Evolutionary conservation across 2,113 vertebrate genomes (phyloP), one percentile per base, ranked within the genome.

Genomic region (Menidia beryllina): DNA sequence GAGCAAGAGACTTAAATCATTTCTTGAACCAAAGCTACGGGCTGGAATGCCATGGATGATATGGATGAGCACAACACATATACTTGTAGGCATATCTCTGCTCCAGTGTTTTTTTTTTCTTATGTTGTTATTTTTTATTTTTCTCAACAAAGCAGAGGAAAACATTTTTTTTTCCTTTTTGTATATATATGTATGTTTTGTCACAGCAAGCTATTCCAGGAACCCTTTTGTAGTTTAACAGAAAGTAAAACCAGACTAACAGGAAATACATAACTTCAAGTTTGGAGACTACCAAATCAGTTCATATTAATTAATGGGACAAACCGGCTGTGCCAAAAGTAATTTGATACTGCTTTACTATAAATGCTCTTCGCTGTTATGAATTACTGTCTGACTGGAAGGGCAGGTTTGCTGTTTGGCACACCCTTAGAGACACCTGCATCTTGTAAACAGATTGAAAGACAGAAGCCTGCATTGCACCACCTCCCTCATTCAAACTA

Each of bases 11-110:
- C 59, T 78, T 88, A 91, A 89, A 90, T 90, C 74, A 90, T 86
- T 71, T 84, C 76, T 79, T 55, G 58, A 75, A 79, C 54, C 69
- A 2, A 14, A 65, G 82, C 82, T 85, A 59, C 58, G 83, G 84
- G 75, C 75, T 88, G 90, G 89, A 89, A 90, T 89, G 87, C 84
- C 79, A 85, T 50, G 59, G 61, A 66, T 77, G 81, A 86, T 83
- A 85, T 84, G 81, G 76, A 64, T 81, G 76, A 79, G 63, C 82
- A 84, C 82, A 84, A 85, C 62, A 72, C 48, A 53, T 49, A 54
- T 69, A 62, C 75, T 57, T 64, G 69, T 72, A 57, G 75, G 60
- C 79, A 70, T 53, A 81, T 27, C 67, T 69, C 63, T 78, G 62
- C 55, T 7, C 49, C 64, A 60, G 68, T 34, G 50, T 59, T 36